Conservation (phyloP, 2,797 vertebrate genomes). For the Anomalospiza imberbis region DNA sequence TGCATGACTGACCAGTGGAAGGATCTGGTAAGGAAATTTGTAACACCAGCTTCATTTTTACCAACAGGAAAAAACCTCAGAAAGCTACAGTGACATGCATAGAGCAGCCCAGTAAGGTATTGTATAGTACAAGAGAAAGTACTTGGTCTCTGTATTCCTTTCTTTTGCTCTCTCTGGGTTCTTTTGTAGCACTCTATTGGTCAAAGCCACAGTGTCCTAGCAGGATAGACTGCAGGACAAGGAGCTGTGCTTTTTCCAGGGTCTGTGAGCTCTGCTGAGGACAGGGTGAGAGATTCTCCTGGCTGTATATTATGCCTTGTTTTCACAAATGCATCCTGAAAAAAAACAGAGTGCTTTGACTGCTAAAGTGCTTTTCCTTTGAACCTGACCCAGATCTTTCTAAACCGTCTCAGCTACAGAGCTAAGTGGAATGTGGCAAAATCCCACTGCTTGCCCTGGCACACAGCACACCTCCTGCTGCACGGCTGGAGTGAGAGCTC, state of each 20-base stretch:
- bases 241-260: not conserved
- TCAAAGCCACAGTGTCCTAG: not conserved
- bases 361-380: conserved; percentile 45
- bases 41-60: not conserved
- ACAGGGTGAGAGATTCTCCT: not conserved
- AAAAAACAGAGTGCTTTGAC: conserved; percentile 5
- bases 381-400: conserved; percentile 61
- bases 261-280: not conserved
- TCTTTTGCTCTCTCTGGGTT: not conserved
- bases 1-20: not conserved
- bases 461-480: rapidly evolving
- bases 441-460: not conserved
- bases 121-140: not conserved
- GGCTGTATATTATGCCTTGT: not conserved
- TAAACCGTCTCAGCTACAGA: not conserved
- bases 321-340: not conserved
- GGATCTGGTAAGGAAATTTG: not conserved
- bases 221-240: not conserved
- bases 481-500: not conserved
- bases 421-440: not conserved
- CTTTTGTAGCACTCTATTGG: not conserved
- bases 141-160: not conserved
- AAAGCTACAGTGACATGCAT: not conserved
- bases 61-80: not conserved
- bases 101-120: not conserved